Evolutionary conservation across 2,113 vertebrate genomes (phyloP), one percentile per base, ranked within the genome.

Genomic region (Scomber scombrus): DNA sequence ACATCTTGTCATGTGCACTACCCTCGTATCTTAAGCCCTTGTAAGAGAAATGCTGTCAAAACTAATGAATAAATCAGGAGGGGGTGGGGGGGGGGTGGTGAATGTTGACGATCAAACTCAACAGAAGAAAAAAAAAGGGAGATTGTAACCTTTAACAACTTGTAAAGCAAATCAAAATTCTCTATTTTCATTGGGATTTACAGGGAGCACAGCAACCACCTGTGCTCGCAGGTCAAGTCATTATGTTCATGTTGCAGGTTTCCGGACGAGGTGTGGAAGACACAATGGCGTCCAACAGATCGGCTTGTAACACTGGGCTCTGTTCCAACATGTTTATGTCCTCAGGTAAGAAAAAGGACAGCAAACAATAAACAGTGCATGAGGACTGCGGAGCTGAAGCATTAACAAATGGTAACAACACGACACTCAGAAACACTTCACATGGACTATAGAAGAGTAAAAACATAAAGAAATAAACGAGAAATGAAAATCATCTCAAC

Each of bases 281-380:
- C 60, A 43, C 46, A 0, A 56, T 61, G 69, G 26, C 49, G 6
- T 78, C 81, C 18, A 45, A 62, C 40, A 3, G 51, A 66, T 63
- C 63, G 3, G 1, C 55, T 10, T 63, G 55, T 68, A 49, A 93
- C 95, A 89, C 43, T 2, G 70, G 94, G 94, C 94, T 88, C 82
- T 84, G 86, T 86, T 92, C 89, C 86, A 92, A 95, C 95, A 93
- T 93, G 93, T 93, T 94, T 88, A 84, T 94, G 89, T 95, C 96
- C 95, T 95, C 92, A 40, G 95, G 96, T 94, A 67, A 95, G 93
- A 95, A 95, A 95, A 95, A 91, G 88, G 89, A 95, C 95, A 94
- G 90, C 89, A 92, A 67, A 78, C 71, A 75, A 43, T 47, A 63
- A 78, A 82, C 66, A 69, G 73, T 13, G 47, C 23, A 13, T 19